Base-by-base conservation (phyloP, 2,797 vertebrate species). In the Enteromius viviparus region DNA sequence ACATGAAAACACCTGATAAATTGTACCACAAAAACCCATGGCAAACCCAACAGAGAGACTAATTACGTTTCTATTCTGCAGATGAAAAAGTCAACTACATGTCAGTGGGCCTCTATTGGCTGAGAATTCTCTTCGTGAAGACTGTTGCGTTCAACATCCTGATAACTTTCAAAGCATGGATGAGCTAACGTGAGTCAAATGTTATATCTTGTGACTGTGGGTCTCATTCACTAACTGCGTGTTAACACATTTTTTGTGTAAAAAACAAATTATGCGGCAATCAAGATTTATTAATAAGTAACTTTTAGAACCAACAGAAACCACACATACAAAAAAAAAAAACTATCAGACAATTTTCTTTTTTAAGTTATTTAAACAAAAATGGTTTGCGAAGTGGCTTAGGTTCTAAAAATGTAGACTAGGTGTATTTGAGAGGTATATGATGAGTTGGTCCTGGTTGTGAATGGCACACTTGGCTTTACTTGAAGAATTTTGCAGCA, bases 61-160 rank as follows among this genome's bases (percentile, higher is more conserved):
- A 15, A 78, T 14, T 37, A 14, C n/a, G 53, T 60, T 51, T 55
- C 2, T 76, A 1, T 23, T 60, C 23, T 60, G 40, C 89, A 95
- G 95, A 93, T 85, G 29, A 14, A 1, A 87, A 81, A 23, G 76
- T 91, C 69, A 94, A 92, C 85, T 14, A 87, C 3, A 14, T 92
- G 65, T 62, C 91, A 3, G 3, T 94, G 65, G 89, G 87, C 15
- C 55, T 93, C 66, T 83, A 91, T 3, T 89, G 85, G 29, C 90
- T 95, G 65, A 86, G 95, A 17, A 34, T 95, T 4, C 76, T 95
- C 76, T 92, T 95, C 81, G 0, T 95, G 45, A 95, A 95, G 87
- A 94, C 94, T 58, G 51, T 95, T 17, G 83, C 84, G 47, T 94
- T 95, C 81, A 95, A 95, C 32, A 71, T 94, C 21, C 86, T 95